Base-by-base conservation (phyloP, 2,113 vertebrate genomes). In the Epinephelus fuscoguttatus region DNA sequence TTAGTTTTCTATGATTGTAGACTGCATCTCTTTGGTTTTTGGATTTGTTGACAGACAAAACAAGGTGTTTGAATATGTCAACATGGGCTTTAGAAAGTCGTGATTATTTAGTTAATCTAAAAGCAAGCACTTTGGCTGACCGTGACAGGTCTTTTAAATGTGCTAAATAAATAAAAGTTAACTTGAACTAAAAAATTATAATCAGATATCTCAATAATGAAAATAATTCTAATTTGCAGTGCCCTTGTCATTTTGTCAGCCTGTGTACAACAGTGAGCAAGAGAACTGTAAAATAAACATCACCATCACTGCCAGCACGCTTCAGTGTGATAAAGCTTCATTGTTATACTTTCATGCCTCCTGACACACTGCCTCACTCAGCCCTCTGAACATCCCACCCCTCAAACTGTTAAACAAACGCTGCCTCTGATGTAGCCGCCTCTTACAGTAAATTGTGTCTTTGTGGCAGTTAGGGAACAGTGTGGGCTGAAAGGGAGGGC, bases 331-430 rank as follows among this genome's bases (percentile, higher is more conserved):
- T 55, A 47, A 73, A 53, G 23, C 30, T 50, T 74, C 45, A n/a
- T 61, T 68, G 66, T 63, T 45, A 3, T 63, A 11, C 71, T 77
- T 72, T 61, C 21, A n/a, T 70, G 62, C 72, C 50, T 75, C 80
- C 61, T 72, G 66, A 75, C 74, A 72, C 47, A 30, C 25, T 27
- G 71, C 19, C 33, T 78, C 6, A 2, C 49, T 70, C 67, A 66
- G 52, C 64, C 66, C 62, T 76, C 63, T 52, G 75, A 83, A 84
- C 77, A 85, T 84, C 69, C 50, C 45, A 53, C 64, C 70, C 49
- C 70, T 78, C 68, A 67, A 61, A 84, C 82, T 61, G 63, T 70
- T 70, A 73, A 89, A 78, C 81, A 80, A 87, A 80, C 8, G 2
- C 59, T 78, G 73, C 72, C 75, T 78, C 73, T 85, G 8, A 77